Evolutionary conservation across 2,113 vertebrate species (phyloP), one percentile per base, ranked within the genome.

Genomic region (Myanophis thanlyinensis): DNA sequence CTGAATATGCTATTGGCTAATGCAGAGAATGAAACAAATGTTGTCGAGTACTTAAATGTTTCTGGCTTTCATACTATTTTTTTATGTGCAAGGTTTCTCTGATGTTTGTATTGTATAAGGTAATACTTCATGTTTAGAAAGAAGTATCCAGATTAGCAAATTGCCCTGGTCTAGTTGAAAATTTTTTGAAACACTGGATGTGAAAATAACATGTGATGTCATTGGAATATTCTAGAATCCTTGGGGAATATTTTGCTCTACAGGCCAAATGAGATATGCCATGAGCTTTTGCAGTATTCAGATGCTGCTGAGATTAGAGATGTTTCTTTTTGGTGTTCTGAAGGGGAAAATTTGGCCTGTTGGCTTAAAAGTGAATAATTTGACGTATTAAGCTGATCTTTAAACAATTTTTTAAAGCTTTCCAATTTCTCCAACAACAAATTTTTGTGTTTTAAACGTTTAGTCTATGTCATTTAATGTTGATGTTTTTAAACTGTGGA

Each of bases 301-400:
- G 46, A 47, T 84, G 51, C 11, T 80, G 40, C 30, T 80, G 48
- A 20, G 44, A 35, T 91, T 48, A 49, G n/a, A 23, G 25, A 40
- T 56, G 22, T 4, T 54, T 47, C 27, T 25, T 51, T 62, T 87
- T 88, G 35, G 13, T 25, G 4, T 30, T 85, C n/a, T 67, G 9
- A 25, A 4, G 25, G n/a, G 12, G 4, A 7, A 23, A 53, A 5
- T 44, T 30, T 53, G 95, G 96, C 92, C 94, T 46, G 49, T 5
- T 20, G 92, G 11, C 93, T 94, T 94, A 90, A 95, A 96, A 95
- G 93, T 94, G 94, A 94, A 56, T 95, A 95, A 93, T 95, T 95
- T 84, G 22, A 4, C 88, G 91, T 96, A 95, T 92, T 90, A 93
- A 94, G 87, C 89, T 40, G 91, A 92, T 96, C 95, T 67, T 67